These are phyloP conservation scores for Melanotaenia parkinsoni DNA, from an alignment of 2,797 vertebrate species.

Conservation along the genomic window DNA sequence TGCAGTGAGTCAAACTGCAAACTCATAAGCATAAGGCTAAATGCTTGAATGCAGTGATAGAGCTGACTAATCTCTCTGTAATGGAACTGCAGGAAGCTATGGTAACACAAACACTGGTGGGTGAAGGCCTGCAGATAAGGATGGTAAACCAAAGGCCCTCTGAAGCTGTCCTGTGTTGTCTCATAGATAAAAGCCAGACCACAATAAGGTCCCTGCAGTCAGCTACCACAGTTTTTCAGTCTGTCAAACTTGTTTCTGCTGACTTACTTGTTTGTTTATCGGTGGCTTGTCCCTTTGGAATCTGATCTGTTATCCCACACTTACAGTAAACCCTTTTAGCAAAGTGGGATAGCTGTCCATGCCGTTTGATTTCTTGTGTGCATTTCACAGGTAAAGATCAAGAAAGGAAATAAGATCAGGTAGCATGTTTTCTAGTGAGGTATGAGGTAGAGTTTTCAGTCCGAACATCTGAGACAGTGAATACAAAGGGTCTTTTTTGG, in stretches of 20 bases:
- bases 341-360: slow-evolving; percentile 19
- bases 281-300: slow-evolving; percentile 59
- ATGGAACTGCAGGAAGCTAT: slow-evolving; percentile 26
- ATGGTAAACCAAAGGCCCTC: slow-evolving; percentile 47
- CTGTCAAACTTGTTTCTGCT: slow-evolving; percentile 69
- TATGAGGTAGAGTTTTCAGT: neutral
- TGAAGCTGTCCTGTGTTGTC: slow-evolving; percentile 61
- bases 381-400: slow-evolving; percentile 27
- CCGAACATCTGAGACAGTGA: slow-evolving; percentile 5
- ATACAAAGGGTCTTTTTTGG: neutral
- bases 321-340: slow-evolving; percentile 53
- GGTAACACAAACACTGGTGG: slow-evolving; percentile 52
- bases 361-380: slow-evolving; percentile 19
- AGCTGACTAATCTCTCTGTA: slow-evolving; percentile 25
- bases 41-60: slow-evolving; percentile 26
- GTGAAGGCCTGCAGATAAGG: slow-evolving; percentile 47
- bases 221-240: slow-evolving; percentile 63
- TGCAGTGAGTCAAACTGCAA: slow-evolving; percentile 13
- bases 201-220: slow-evolving; percentile 55
- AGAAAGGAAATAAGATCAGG: neutral
- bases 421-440: slow-evolving; percentile 5
- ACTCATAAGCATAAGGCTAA: slow-evolving; percentile 26
- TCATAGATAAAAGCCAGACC: slow-evolving; percentile 74
- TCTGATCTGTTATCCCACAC: slow-evolving; percentile 50
- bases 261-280: slow-evolving; percentile 74